Percentiles rank a stretch among this genome's conserved stretches.
Conservation (phyloP, 2,797 vertebrate species). For the Kryptolebias ocellatus region DNA sequence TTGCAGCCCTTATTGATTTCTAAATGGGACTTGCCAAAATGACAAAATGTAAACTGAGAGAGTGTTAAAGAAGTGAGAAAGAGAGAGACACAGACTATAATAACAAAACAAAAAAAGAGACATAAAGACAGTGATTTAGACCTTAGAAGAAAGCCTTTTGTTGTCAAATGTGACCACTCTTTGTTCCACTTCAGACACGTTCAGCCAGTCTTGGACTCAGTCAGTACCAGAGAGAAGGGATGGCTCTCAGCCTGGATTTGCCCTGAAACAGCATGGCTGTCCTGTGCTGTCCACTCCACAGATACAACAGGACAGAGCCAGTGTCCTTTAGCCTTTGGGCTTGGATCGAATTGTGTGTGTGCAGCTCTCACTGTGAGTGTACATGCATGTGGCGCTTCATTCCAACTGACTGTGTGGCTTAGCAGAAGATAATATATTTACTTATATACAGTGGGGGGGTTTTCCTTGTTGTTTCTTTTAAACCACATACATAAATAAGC, state of each 20-base stretch:
- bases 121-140: slow-evolving; percentile 23
- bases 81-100: slow-evolving; percentile 1
- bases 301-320: slow-evolving; percentile 74
- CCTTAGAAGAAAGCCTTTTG: slow-evolving; percentile 22
- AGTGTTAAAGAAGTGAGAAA: neutral
- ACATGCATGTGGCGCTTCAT: neutral
- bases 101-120: slow-evolving; percentile 14
- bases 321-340: slow-evolving; percentile 66
- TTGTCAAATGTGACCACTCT: slow-evolving; percentile 47
- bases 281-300: slow-evolving; percentile 74
- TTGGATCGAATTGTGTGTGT: slow-evolving; percentile 39
- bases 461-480: slow-evolving; percentile 15
- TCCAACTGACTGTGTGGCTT: neutral
- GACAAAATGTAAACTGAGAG: slow-evolving; percentile 37
- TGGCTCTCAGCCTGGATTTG: slow-evolving; percentile 60
- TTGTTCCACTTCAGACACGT: slow-evolving; percentile 53
- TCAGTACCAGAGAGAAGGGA: slow-evolving; percentile 72
- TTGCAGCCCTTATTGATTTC: slow-evolving; percentile 34
- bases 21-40: slow-evolving; percentile 40
- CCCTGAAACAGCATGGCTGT: slow-evolving; percentile 73
- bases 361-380: slow-evolving; percentile 17
- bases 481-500: slow-evolving; percentile 20
- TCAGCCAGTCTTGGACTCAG: slow-evolving; percentile 56
- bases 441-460: slow-evolving; percentile 2
- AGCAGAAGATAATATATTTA: slow-evolving; percentile 10